Evolutionary conservation across 2,113 vertebrate genomes (phyloP), one percentile per base, ranked within the genome.

Genomic region (Varanus salvator): DNA sequence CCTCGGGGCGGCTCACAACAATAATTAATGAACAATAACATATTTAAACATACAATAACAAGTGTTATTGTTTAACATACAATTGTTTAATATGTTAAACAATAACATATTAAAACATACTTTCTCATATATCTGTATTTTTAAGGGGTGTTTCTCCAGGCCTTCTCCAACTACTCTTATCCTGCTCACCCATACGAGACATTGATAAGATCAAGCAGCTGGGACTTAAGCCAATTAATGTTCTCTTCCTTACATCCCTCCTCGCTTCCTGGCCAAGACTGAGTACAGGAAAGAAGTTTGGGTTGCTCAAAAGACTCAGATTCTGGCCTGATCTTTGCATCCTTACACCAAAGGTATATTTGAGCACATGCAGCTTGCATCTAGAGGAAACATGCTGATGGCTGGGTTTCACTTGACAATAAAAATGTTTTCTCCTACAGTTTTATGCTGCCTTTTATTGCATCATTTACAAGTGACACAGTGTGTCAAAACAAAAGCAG

Each of bases 371-470:
- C 64, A 52, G 19, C 29, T 80, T 54, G 4, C 72, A 89, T 83
- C n/a, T 23, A 5, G 1, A 84, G 15, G 11, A 3, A 34, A 71
- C 0, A 0, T 52, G 86, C 23, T 80, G 92, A 54, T 25, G 1
- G 8, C 12, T 87, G 76, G 23, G 69, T 90, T 90, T 93, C 57
- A 90, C 29, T 80, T 66, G 0, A 0, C 88, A 88, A 71, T 8
- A 86, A 93, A 91, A 86, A 3, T 0, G 1, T 6, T 69, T 89
- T 84, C 8, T 57, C 78, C 21, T 80, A 34, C 44, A 52, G 8
- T 91, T 88, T 86, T 86, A 54, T 72, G 57, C 52, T 52, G 71
- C 60, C 44, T 88, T 92, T 94, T 90, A 75, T 90, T 72, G 6
- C 64, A 92, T 69, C 83, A 2, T 57, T 90, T 91, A 88, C 48